Percentiles rank a stretch among this genome's conserved stretches.
Conservation (phyloP, 92 coral and sea anemone species). For the Phenganax subtilis region DNA sequence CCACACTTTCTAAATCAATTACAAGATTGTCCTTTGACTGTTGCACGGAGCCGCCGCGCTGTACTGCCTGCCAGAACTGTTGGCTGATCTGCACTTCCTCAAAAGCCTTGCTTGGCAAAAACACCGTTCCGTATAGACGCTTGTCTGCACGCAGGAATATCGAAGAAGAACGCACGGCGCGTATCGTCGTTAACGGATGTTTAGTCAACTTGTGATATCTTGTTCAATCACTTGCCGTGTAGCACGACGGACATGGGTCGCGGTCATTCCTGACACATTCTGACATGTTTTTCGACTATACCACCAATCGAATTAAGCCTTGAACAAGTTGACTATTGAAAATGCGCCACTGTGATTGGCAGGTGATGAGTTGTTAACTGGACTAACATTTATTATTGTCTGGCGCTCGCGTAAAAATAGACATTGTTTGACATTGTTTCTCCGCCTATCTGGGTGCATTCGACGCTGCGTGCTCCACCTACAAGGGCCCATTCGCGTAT, state of each 20-base stretch:
- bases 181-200: slow-evolving; percentile 58
- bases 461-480: slow-evolving; percentile 92
- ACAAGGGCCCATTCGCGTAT: slow-evolving; percentile 69
- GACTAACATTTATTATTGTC: slow-evolving; percentile 99
- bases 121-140: not conserved
- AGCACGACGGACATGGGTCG: slow-evolving; percentile 84
- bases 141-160: slow-evolving; percentile 12
- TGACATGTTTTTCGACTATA: slow-evolving; percentile 76
- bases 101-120: not conserved
- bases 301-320: slow-evolving; percentile 99
- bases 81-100: not conserved
- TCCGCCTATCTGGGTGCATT: slow-evolving; percentile 99
- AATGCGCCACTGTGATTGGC: slow-evolving; percentile 92
- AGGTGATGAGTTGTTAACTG: slow-evolving; percentile 95
- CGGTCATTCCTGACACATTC: slow-evolving; percentile 95
- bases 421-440: slow-evolving; percentile 88
- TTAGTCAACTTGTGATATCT: slow-evolving; percentile 58
- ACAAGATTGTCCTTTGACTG: slow-evolving; percentile 26
- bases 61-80: not conserved
- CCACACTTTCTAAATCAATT: slow-evolving; percentile 41
- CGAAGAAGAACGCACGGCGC: slow-evolving; percentile 34
- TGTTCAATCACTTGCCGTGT: slow-evolving; percentile 81
- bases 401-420: slow-evolving; percentile 90
- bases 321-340: slow-evolving; percentile 99
- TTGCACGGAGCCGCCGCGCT: slow-evolving; percentile 8